Evolutionary conservation across 2,113 vertebrate species (phyloP).

Genomic region (Chamaetylas fuelleborni): DNA sequence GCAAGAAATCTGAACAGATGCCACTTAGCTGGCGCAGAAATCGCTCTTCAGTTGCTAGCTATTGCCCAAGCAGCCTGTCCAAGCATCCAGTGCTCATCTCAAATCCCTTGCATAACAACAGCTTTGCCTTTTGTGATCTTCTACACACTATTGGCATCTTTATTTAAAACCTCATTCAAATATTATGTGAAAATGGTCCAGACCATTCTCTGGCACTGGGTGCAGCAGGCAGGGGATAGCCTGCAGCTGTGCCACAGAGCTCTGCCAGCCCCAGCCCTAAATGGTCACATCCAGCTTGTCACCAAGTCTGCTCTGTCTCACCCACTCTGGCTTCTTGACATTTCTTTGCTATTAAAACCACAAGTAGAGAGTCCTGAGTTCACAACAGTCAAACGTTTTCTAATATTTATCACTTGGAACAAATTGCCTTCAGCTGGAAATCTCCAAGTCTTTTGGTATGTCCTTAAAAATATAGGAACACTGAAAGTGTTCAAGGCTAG

Average conservation of each 20-base stretch:
- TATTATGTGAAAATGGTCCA: not conserved
- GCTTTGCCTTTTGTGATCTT: not conserved
- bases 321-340: not conserved
- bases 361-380: not conserved
- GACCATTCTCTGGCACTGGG: not conserved
- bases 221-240: not conserved
- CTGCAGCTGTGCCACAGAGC: not conserved
- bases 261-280: not conserved
- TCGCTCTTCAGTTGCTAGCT: not conserved
- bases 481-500: not conserved
- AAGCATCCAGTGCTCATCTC: not conserved
- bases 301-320: not conserved
- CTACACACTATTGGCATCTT: not conserved
- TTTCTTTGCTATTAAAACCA: not conserved
- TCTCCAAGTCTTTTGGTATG: not conserved
- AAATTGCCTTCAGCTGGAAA: not conserved
- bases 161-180: not conserved
- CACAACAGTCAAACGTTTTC: not conserved
- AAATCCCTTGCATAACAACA: not conserved
- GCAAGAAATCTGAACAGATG: constrained; percentile 25
- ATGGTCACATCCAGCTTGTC: not conserved
- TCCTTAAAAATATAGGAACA: not conserved
- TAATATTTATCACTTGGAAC: not conserved
- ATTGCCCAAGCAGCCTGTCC: not conserved
- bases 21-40: not conserved